Evolutionary conservation across 1,140 invertebrate genomes (phyloP).

Genomic region (Chelonus insularis): DNA sequence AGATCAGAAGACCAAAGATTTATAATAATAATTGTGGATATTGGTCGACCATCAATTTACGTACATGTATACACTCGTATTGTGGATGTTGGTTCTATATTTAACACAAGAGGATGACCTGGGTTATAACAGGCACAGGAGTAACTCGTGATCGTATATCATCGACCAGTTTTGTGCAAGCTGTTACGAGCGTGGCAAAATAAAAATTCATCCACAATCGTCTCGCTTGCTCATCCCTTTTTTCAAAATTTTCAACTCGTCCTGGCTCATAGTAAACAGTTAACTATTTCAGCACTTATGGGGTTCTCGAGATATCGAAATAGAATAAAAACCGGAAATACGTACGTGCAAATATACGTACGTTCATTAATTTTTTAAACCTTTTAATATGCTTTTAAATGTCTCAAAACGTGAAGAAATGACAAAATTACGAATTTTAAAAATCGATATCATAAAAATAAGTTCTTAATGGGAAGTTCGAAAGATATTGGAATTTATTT

Average conservation of each 20-base stretch:
- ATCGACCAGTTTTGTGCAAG: constrained; percentile 49
- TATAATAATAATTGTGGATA: constrained; percentile 51
- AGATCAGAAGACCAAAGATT: constrained; percentile 36
- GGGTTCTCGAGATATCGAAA: no score
- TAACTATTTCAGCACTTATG: constrained; percentile 1
- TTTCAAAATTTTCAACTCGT: constrained; percentile 11
- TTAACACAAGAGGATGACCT: constrained; percentile 45
- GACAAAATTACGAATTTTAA: no score
- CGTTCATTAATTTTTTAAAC: no score
- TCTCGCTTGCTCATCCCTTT: constrained; percentile 3
- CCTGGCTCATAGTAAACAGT: neutral
- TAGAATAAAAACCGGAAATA: no score
- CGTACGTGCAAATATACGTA: no score
- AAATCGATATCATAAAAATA: no score
- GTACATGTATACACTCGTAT: neutral
- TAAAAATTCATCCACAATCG: constrained; percentile 38
- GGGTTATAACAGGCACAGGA: constrained; percentile 34
- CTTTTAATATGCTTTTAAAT: no score
- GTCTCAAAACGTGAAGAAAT: no score
- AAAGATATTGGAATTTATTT: no score
- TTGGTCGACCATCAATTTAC: constrained; percentile 47
- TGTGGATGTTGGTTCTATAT: constrained; percentile 38
- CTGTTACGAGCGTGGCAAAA: constrained; percentile 46
- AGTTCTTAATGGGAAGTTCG: no score
- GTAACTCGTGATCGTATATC: constrained; percentile 48